Evolutionary conservation across 2,113 vertebrate genomes (phyloP), one percentile per base, ranked within the genome.

Genomic region (Irena cyanogastra): DNA sequence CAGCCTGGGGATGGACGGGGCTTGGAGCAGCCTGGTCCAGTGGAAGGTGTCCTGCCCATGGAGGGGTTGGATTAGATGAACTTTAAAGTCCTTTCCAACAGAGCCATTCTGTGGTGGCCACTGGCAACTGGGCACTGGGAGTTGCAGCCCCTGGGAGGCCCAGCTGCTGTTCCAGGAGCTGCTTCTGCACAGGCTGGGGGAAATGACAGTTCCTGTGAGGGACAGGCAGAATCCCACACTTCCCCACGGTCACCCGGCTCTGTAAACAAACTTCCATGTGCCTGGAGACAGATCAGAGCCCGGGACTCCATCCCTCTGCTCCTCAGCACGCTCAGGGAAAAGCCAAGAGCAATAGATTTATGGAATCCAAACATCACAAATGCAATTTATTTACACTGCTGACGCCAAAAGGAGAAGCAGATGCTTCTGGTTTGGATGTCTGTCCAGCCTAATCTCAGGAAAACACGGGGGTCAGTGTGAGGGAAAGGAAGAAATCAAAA

Each of bases 361-460:
- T 93, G 84, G 85, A 80, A 85, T 53, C 61, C 56, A 83, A 94
- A 66, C 71, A 57, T 59, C 54, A 16, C 78, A 87, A 89, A 93
- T 54, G 20, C 26, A 4, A 70, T 93, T 76, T 90, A 65, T 88
- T 90, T 83, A 88, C 68, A 39, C 75, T 76, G 75, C 87, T 63
- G 84, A 76, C 2, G n/a, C 35, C 11, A 31, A 39, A 85, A 91
- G 76, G 63, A 87, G 87, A 77, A 91, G 54, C 78, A 82, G 77
- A 91, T 90, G 90, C 91, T 89, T 57, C 91, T 91, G 87, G 10
- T 65, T 63, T 54, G 85, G 81, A 83, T 87, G 94, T 28, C 39
- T 85, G 63, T 83, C 63, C 76, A 30, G 75, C 18, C 41, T 56
- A 6, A 49, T 69, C 59, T 57, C 78, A 70, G 35, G 82, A 42